Base-by-base conservation (phyloP, 2,888 invertebrate species). In the Calameuta idolon region DNA sequence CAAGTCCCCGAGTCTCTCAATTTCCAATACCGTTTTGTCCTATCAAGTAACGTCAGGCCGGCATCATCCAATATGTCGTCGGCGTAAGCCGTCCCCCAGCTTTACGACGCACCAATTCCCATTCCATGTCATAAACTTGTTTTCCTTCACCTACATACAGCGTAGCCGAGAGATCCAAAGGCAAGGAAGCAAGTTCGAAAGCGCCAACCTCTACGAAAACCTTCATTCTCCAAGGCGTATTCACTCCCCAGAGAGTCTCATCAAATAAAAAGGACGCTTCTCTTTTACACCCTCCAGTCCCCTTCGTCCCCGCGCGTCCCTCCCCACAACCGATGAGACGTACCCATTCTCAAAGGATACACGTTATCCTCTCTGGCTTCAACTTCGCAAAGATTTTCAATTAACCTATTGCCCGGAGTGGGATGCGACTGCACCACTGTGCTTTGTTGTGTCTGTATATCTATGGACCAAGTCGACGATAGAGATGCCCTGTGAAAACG, bases 81-180 rank as follows among this genome's bases (percentile, higher is more conserved):
- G 74, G 34, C 74, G 74, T 74, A 74, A 74, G 74, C 74, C 35
- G 74, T 37, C 74, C 69, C 71, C 69, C 69, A 77, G 76, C 79
- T 87, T 86, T 86, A 85, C 83, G 82, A 83, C 80, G 76, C 81
- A 83, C 81, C 84, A 84, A 85, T 85, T 85, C 84, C 82, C 82
- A 85, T 85, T 87, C 81, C 82, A 81, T 79, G 74, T 81, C 85
- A 84, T 87, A 86, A 87, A 86, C 83, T 85, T 87, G 85, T 84
- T 87, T 85, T 84, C 82, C 79, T 79, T 80, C 78, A 78, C 76
- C 76, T 37, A 74, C 74, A 12, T 37, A 37, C 74, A 34, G 34
- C 34, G 12, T 30, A 74, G 74, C 31, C 74, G 74, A n/a, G 35
- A 35, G 33, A 34, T 34, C 74, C 34, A 74, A 74, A 37, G 31